Conservation (phyloP, 2,888 invertebrate genomes). For the Archaeoteleia sp. region DNA sequence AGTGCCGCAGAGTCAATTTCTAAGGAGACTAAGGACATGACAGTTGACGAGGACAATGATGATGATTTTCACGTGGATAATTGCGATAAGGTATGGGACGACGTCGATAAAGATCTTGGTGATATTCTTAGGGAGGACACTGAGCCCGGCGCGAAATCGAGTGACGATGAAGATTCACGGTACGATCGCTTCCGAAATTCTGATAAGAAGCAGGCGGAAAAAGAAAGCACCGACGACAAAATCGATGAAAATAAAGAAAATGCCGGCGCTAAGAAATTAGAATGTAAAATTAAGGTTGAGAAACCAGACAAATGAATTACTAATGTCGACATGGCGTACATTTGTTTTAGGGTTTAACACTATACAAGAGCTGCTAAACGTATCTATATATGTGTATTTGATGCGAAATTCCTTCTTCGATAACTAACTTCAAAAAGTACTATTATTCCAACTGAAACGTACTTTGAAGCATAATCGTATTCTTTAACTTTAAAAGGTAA, state of each 20-base stretch:
- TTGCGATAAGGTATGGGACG: slow-evolving; percentile 86
- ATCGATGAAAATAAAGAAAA: slow-evolving; percentile 69
- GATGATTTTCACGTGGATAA: slow-evolving; percentile 71
- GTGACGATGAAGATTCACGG: slow-evolving; percentile 81
- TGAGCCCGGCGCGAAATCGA: slow-evolving; percentile 78
- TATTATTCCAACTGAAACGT: no score
- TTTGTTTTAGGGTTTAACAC: slow-evolving; percentile 5
- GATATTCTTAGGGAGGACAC: slow-evolving; percentile 81
- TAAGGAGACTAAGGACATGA: slow-evolving; percentile 5
- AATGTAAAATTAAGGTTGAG: slow-evolving; percentile 62
- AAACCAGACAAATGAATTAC: slow-evolving; percentile 62
- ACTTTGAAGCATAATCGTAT: no score
- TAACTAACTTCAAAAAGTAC: no score
- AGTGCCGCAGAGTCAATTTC: slow-evolving; percentile 64
- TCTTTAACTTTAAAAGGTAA: no score
- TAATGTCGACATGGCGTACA: background rate
- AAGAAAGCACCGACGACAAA: slow-evolving; percentile 75
- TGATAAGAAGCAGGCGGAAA: slow-evolving; percentile 77
- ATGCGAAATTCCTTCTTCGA: no score
- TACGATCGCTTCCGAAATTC: slow-evolving; percentile 82
- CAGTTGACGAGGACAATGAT: slow-evolving; percentile 72
- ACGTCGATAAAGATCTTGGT: slow-evolving; percentile 87
- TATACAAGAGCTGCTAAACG: slow-evolving; percentile 2
- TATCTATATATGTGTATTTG: slow-evolving; percentile 1
- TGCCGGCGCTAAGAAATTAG: slow-evolving; percentile 65